These are phyloP conservation scores for Gymnoscopelus braueri DNA, from an alignment of 2,797 vertebrate genomes.

Conservation along the genomic window DNA sequence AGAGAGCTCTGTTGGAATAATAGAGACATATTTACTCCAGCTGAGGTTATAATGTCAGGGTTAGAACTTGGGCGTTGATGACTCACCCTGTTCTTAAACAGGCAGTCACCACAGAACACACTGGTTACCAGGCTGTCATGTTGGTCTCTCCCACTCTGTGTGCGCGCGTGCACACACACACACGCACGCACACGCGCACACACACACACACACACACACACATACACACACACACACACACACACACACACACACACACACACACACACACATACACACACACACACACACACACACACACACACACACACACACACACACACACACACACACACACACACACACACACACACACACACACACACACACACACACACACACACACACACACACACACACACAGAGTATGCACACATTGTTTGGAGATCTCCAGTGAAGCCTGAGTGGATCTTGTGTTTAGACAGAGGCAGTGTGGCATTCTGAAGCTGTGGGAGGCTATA, in stretches of 20 bases:
- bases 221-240: too few species aligned
- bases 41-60: constrained; percentile 70
- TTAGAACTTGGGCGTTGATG: constrained; percentile 63
- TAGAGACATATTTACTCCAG: constrained; percentile 61
- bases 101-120: constrained; percentile 48
- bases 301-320: too few species aligned
- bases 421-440: constrained; percentile 12
- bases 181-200: too few species aligned
- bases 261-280: too few species aligned
- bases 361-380: too few species aligned
- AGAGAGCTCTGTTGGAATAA: constrained; percentile 62
- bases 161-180: constrained; percentile 5
- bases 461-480: constrained; percentile 62
- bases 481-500: constrained; percentile 67
- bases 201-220: too few species aligned
- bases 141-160: constrained; percentile 44
- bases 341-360: too few species aligned
- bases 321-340: too few species aligned
- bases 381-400: too few species aligned
- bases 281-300: too few species aligned
- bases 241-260: too few species aligned
- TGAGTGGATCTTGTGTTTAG: constrained; percentile 51
- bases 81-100: constrained; percentile 66
- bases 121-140: constrained; percentile 50
- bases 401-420: too few species aligned